These are phyloP conservation scores for Creontiades dilutus DNA, from an alignment of 2,888 invertebrate species.

Conservation along the genomic window DNA sequence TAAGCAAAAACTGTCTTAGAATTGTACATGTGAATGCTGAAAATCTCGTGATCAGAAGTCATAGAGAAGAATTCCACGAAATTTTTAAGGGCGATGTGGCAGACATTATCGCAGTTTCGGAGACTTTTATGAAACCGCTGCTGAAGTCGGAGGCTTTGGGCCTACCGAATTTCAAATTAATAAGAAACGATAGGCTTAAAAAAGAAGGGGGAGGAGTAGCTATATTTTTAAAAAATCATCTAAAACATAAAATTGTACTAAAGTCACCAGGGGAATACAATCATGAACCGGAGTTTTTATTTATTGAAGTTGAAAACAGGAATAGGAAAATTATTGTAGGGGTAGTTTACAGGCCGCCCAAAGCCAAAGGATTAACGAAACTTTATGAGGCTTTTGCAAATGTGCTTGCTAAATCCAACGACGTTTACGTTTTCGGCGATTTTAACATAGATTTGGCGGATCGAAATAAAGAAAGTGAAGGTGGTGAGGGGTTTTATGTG, in stretches of 20 bases:
- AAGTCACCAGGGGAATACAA: neutral
- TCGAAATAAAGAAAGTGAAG: conserved; percentile 46
- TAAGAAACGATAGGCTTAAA: neutral
- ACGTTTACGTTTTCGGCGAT: conserved; percentile 8
- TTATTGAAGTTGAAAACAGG: neutral
- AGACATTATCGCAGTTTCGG: conserved; percentile 5
- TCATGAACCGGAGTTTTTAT: neutral
- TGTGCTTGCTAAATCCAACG: neutral
- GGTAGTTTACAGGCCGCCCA: conserved; percentile 50
- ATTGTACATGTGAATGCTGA: no score
- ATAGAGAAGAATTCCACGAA: no score
- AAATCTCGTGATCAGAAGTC: no score
- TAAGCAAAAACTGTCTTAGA: no score
- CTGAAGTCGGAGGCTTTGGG: neutral
- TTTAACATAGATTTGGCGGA: neutral
- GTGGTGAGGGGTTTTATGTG: no score
- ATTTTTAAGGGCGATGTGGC: neutral
- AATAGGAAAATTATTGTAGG: neutral
- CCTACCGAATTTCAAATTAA: conserved; percentile 6
- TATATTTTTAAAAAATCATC: conserved; percentile 1
- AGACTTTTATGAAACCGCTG: conserved; percentile 25
- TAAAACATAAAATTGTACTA: neutral
- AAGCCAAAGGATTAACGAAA: conserved; percentile 25
- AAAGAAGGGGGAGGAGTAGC: conserved; percentile 63
- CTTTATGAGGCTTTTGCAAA: neutral